These are phyloP conservation scores for Orchestia grillus DNA, from an alignment of 1,140 invertebrate genomes.

Conservation along the genomic window DNA sequence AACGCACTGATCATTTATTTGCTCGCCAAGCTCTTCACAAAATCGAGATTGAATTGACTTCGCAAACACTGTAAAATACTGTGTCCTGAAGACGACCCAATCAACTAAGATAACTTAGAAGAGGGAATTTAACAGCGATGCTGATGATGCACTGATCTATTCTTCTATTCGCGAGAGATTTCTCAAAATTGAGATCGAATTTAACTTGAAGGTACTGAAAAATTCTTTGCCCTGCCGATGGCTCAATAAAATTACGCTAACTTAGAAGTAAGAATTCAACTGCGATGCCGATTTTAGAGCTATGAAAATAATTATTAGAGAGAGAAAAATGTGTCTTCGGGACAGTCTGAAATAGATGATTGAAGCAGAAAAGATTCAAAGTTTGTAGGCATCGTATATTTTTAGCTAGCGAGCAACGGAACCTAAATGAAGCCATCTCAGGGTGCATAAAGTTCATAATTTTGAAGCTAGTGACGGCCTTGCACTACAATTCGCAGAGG, in stretches of 20 bases:
- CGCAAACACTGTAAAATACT: background rate
- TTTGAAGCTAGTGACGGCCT: background rate
- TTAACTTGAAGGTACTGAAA: background rate
- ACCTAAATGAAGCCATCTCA: background rate
- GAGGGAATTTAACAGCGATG: background rate
- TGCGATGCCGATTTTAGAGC: background rate
- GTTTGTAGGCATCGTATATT: background rate
- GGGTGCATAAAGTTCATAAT: background rate
- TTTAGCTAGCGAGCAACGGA: background rate
- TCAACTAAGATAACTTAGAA: background rate
- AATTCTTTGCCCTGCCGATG: background rate
- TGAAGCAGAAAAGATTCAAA: background rate
- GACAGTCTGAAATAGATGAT: background rate
- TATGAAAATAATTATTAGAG: background rate
- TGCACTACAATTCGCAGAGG: background rate
- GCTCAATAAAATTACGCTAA: background rate
- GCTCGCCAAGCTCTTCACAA: background rate
- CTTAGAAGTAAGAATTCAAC: background rate
- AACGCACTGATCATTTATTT: background rate
- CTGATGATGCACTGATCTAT: background rate
- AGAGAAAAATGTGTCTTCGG: background rate
- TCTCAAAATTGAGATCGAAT: background rate
- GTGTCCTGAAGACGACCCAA: background rate
- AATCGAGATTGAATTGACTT: background rate
- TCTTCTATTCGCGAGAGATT: background rate